These are phyloP conservation scores for Enteromius treurensis DNA, from an alignment of 2,797 vertebrate genomes.

Conservation along the genomic window DNA sequence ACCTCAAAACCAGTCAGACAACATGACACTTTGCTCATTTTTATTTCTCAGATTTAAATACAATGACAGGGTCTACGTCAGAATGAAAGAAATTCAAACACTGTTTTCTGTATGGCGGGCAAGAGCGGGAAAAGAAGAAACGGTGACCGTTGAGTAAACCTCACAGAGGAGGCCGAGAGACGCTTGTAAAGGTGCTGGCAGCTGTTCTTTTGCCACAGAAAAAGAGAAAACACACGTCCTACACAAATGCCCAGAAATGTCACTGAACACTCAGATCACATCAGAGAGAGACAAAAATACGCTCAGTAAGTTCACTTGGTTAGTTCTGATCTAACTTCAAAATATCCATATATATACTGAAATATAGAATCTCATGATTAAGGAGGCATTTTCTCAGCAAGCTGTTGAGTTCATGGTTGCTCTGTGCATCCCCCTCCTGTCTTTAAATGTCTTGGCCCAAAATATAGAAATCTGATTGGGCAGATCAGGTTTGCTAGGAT, in stretches of 20 bases:
- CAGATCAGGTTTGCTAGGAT: constrained; percentile 34
- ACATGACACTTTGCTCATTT: constrained; percentile 71
- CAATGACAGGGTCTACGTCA: constrained; percentile 77
- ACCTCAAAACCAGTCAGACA: constrained; percentile 35
- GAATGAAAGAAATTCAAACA: constrained; percentile 78
- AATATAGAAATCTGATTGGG: constrained; percentile 44
- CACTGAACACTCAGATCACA: constrained; percentile 74
- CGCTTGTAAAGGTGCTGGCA: constrained; percentile 60
- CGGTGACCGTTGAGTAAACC: constrained; percentile 76
- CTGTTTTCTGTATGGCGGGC: constrained; percentile 73
- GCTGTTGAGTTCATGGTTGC: constrained; percentile 53
- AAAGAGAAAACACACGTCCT: constrained; percentile 71
- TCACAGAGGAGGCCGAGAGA: constrained; percentile 73
- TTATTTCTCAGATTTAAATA: constrained; percentile 84
- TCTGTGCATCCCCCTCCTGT: constrained; percentile 53
- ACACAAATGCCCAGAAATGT: constrained; percentile 74
- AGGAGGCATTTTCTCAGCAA: constrained; percentile 71
- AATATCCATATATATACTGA: constrained; percentile 69
- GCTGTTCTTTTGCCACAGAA: constrained; percentile 55
- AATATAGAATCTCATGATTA: constrained; percentile 69
- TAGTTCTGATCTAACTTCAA: constrained; percentile 64
- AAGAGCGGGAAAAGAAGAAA: constrained; percentile 66
- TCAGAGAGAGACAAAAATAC: constrained; percentile 74
- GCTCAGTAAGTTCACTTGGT: constrained; percentile 62
- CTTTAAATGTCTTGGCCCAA: constrained; percentile 50